Conservation (phyloP, 2,113 vertebrate species). For the Mobula hypostoma region DNA sequence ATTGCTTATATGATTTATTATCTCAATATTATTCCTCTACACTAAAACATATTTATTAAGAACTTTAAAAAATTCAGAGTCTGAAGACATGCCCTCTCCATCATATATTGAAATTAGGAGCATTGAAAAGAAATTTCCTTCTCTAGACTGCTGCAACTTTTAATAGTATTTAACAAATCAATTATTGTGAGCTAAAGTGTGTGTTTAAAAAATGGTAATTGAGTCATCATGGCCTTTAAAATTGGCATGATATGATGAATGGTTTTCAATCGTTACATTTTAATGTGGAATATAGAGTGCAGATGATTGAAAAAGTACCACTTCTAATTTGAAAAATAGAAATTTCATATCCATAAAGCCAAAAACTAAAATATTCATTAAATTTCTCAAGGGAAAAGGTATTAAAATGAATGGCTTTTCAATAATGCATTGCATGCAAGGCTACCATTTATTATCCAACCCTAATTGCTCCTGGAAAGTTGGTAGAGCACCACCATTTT, state of each 20-base stretch:
- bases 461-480: no score
- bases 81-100: neutral
- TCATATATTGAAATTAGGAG: neutral
- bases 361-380: constrained; percentile 29
- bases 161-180: neutral
- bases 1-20: neutral
- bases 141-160: neutral
- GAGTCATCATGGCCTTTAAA: neutral
- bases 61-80: neutral
- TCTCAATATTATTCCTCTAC: neutral
- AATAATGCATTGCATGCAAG: no score
- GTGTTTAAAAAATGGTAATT: neutral
- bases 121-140: neutral
- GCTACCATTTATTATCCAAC: no score
- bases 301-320: neutral
- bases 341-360: neutral
- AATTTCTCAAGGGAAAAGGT: neutral
- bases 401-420: neutral
- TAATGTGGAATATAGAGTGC: neutral
- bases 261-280: neutral
- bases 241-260: neutral
- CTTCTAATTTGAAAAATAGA: neutral
- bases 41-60: neutral
- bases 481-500: no score
- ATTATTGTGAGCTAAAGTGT: constrained; percentile 3